These are phyloP conservation scores for Sinosuthora webbiana DNA, from an alignment of 2,113 vertebrate species.

Conservation along the genomic window DNA sequence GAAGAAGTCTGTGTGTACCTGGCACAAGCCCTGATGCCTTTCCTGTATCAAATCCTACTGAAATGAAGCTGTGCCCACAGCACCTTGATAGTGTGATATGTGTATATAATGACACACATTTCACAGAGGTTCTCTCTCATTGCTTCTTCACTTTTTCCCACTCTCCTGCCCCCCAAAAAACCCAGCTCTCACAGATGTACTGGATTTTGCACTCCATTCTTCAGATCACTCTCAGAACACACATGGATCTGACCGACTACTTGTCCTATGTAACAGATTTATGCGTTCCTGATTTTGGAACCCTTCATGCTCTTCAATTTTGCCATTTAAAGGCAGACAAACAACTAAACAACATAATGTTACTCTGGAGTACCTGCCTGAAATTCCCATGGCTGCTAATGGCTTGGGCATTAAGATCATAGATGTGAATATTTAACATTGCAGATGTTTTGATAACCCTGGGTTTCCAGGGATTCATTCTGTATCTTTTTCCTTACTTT, in stretches of 20 bases:
- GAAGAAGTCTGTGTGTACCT: background rate
- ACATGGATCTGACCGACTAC: background rate
- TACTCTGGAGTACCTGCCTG: background rate
- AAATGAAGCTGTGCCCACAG: background rate
- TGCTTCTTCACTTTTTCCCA: background rate
- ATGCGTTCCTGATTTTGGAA: background rate
- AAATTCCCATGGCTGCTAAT: background rate
- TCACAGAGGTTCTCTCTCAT: background rate
- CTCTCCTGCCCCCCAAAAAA: rapidly evolving
- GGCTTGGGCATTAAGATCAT: background rate
- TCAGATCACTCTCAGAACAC: background rate
- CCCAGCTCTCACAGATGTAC: rapidly evolving
- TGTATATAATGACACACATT: background rate
- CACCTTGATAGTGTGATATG: rapidly evolving
- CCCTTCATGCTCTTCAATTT: background rate
- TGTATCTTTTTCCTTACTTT: background rate
- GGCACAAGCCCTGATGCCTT: background rate
- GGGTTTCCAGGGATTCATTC: background rate
- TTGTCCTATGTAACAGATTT: background rate
- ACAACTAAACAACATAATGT: background rate
- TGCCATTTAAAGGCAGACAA: background rate
- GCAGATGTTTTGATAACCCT: background rate
- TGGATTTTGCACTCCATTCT: background rate
- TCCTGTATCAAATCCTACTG: background rate
- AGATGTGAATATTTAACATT: background rate